Conservation (phyloP, 2,797 vertebrate genomes). For the Chromobotia macracanthus region DNA sequence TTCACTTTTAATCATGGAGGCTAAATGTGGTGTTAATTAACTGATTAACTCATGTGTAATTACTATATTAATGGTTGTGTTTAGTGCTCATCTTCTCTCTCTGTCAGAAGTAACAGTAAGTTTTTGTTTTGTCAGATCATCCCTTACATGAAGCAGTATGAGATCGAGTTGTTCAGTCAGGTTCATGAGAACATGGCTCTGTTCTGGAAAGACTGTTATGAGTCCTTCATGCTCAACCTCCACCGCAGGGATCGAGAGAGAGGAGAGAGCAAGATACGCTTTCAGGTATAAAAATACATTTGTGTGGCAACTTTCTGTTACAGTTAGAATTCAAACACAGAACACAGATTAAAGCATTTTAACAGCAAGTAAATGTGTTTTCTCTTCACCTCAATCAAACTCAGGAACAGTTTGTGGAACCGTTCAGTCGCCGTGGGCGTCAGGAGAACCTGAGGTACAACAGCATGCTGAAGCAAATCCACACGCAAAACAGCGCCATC, state of each 20-base stretch:
- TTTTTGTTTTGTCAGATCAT: slow-evolving; percentile 81
- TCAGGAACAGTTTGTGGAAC: slow-evolving; percentile 93
- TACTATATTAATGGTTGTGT: no score
- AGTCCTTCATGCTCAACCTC: slow-evolving; percentile 92
- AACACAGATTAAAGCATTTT: neutral
- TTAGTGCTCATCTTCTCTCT: no score
- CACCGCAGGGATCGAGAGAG: slow-evolving; percentile 90
- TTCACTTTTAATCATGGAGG: no score
- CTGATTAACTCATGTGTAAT: no score
- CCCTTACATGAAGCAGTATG: slow-evolving; percentile 98
- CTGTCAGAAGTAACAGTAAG: no score
- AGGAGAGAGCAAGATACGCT: slow-evolving; percentile 97
- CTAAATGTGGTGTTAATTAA: no score
- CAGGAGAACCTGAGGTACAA: slow-evolving; percentile 96
- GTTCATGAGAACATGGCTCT: slow-evolving; percentile 90
- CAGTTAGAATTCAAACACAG: no score
- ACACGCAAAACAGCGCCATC: slow-evolving; percentile 82
- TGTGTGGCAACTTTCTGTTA: neutral
- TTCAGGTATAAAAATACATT: slow-evolving; percentile 81
- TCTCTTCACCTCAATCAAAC: slow-evolving; percentile 6
- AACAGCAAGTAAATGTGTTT: neutral
- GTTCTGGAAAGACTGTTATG: slow-evolving; percentile 95
- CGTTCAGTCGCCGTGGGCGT: slow-evolving; percentile 87
- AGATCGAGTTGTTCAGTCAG: slow-evolving; percentile 89
- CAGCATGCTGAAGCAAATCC: slow-evolving; percentile 91